Evolutionary conservation across 2,888 invertebrate genomes (phyloP), one percentile per base, ranked within the genome.

Genomic region (Candidula unifasciata): DNA sequence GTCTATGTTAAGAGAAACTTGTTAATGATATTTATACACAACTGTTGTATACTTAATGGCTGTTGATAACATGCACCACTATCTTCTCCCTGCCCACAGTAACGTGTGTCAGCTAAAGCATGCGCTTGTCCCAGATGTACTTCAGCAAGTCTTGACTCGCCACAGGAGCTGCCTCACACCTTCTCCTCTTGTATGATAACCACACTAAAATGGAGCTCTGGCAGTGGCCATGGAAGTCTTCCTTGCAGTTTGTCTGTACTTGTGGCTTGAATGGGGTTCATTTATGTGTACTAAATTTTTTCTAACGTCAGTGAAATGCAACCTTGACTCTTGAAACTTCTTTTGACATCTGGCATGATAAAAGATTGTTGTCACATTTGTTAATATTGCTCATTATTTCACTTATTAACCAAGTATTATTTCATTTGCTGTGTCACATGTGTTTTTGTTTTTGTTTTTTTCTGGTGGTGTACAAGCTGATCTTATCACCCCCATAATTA

Each of bases 391-490:
- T 60, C 24, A 24, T 60, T 60, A n/a, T 60, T 24, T 24, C 18
- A 3, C 60, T 8, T n/a, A 73, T 73, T 73, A 73, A 73, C 73
- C 52, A 73, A 73, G 44, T 73, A 73, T 71, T 71, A 37, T 52
- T 73, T 44, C 16, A 27, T 73, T 73, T 73, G 73, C 44, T n/a
- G 73, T 73, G 44, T n/a, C 44, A n/a, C 44, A 44, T 44, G 44
- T 44, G 44, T 44, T 44, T 3, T 6, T 44, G 44, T 10, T 6
- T 44, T 44, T 44, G 44, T 44, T 44, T 44, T 3, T 44, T 44
- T 44, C 44, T 44, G 44, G 3, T 44, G 3, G 44, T 44, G 44
- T 44, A 10, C 3, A 44, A 44, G 44, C 44, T 44, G 44, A 44
- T 44, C 10, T 44, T 44, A 44, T 44, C 44, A 44, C 44, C n/a